A percentile compares a stretch with the other conserved stretches of the same genome.
These are phyloP conservation scores for Alcis repandata DNA, from an alignment of 2,888 invertebrate species.

Conservation along the genomic window DNA sequence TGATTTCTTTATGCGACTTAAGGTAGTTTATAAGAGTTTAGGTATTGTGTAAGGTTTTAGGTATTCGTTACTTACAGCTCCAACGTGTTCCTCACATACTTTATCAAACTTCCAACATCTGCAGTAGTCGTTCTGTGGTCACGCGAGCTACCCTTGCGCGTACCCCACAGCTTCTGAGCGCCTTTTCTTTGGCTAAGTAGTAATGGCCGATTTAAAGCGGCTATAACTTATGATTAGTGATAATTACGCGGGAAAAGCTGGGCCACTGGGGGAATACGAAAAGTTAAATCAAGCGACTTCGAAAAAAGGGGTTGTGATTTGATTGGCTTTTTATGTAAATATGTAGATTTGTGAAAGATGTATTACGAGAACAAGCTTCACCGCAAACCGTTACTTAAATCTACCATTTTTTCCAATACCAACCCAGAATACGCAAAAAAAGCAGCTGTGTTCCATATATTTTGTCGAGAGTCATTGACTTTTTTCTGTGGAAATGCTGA, in stretches of 20 bases:
- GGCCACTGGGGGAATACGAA: background rate
- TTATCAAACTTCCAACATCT: background rate
- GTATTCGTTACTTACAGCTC: too few species aligned
- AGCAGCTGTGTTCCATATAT: too few species aligned
- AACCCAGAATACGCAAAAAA: too few species aligned
- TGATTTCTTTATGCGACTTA: too few species aligned
- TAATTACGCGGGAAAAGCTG: constrained; percentile 8
- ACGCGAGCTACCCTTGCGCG: background rate
- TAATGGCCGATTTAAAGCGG: constrained; percentile 24
- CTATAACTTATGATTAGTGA: constrained; percentile 28
- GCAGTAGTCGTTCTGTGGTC: background rate
- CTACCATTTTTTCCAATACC: too few species aligned
- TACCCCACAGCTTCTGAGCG: background rate
- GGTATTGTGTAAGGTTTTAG: too few species aligned
- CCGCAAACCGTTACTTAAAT: too few species aligned
- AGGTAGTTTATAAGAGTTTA: too few species aligned
- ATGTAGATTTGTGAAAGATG: too few species aligned
- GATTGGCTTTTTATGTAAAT: background rate
- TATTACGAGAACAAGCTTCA: too few species aligned
- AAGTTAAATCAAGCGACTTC: background rate
- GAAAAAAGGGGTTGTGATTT: background rate
- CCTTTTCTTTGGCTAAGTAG: constrained; percentile 12
- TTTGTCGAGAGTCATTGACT: too few species aligned
- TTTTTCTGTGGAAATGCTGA: too few species aligned
- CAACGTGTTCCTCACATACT: background rate